Evolutionary conservation across 2,113 vertebrate genomes (phyloP), one percentile per base, ranked within the genome.

Genomic region (Pimephales promelas): DNA sequence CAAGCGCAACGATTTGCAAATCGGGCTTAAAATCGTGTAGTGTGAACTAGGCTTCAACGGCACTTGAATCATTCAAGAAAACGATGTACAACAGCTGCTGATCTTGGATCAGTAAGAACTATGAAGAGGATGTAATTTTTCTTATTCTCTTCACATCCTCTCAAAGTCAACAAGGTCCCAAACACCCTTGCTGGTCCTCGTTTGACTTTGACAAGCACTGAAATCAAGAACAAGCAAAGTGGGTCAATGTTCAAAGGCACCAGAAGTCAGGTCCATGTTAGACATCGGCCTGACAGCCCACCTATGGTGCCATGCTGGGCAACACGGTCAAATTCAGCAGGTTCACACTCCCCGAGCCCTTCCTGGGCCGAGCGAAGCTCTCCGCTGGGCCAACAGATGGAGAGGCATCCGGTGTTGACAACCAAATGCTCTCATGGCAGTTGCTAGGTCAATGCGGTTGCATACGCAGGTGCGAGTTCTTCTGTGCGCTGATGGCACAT

Each of bases 361-460:
- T 91, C 90, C 90, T 86, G 89, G 90, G 92, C 90, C 90, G 91
- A 90, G 92, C 81, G 36, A 83, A 85, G 91, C 92, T 92, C 92
- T 94, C 87, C 91, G 91, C 89, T 89, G 91, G 90, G 91, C 90
- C 91, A 91, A 91, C 93, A 94, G 94, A 94, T 94, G 92, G 93
- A 92, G 86, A 85, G 84, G 83, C 81, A 89, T 86, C 83, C 70
- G 75, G 66, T 83, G 82, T 82, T 82, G 86, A 81, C 84, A 76
- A 80, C 68, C 83, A 79, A 57, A 74, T 64, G 77, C 70, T 81
- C 85, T 85, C 57, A 56, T 86, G 82, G 83, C 83, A 88, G 83
- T 89, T 92, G 90, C 91, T 88, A 91, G 93, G 93, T 92, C 92
- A 91, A 85, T 85, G 84, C 84, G 85, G 87, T 87, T 88, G 87